Conservation (phyloP, 2,113 vertebrate genomes). For the Vulpes lagopus region DNA sequence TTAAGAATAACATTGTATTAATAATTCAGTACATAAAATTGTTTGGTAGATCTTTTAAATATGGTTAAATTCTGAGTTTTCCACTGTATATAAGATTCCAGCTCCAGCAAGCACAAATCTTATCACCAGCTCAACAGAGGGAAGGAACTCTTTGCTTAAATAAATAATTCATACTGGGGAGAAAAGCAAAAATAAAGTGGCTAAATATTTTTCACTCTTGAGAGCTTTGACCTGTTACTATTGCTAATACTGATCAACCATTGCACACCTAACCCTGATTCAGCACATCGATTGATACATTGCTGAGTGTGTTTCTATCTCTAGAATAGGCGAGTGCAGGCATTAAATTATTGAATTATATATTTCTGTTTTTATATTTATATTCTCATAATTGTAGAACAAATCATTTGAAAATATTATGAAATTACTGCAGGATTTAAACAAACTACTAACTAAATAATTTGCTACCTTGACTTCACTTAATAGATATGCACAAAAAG, state of each 20-base stretch:
- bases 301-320: neutral
- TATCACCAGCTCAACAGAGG: neutral
- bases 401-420: neutral
- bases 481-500: neutral
- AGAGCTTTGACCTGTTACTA: neutral
- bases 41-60: neutral
- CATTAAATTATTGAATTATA: neutral
- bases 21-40: neutral
- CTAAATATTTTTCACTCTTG: neutral
- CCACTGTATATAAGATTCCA: neutral
- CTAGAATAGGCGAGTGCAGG: neutral
- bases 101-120: neutral
- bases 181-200: neutral
- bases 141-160: neutral
- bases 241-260: neutral
- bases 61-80: neutral
- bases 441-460: neutral
- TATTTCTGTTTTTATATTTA: slow-evolving; percentile 9
- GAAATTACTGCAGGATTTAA: neutral
- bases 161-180: neutral
- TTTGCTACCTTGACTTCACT: neutral
- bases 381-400: neutral
- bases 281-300: neutral
- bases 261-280: neutral
- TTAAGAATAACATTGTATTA: slow-evolving; percentile 6